Evolutionary conservation across 1,140 invertebrate species (phyloP), one percentile per base, ranked within the genome.

Genomic region (Calliphora vicina): DNA sequence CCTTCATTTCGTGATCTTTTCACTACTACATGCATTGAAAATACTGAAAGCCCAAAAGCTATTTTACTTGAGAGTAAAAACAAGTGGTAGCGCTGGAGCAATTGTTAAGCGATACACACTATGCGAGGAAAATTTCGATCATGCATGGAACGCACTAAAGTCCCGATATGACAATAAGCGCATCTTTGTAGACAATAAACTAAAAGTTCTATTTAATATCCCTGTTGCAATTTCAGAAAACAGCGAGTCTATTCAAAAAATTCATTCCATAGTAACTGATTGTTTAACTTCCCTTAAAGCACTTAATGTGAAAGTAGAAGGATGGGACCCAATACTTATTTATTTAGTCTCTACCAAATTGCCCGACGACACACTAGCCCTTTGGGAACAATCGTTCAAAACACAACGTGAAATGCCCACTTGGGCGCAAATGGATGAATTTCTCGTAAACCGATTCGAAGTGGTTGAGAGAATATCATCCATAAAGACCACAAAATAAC

Each of bases 261-360:
- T 72, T 26, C 71, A 72, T 27, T 72, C 71, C 5, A 72, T 25
- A 72, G 25, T 72, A 2, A 72, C 23, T 25, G 23, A 25, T 25
- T 72, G 71, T 27, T 26, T 72, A 26, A 26, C 23, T 1, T 12
- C 71, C 5, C 25, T 25, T 23, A 72, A 27, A 26, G 12, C 71
- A 10, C 71, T 72, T 9, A 72, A 72, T 1, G 71, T 72, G 5
- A 26, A 26, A 12, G 15, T 72, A 27, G 71, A 72, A 10, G 26
- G 25, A 26, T 82, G 61, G 61, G 67, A 82, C 67, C 81, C 67
- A 26, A 73, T 82, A 3, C 10, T 82, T 23, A 71, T 82, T 27
- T 74, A 45, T 45, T 45, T 82, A 5, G 29, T 67, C 8, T 82
- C 71, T 9, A 74, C 82, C 13, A 82, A 78, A 29, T 72, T 82